Base-by-base conservation (phyloP, 2,113 vertebrate species). In the Alectura lathami region DNA sequence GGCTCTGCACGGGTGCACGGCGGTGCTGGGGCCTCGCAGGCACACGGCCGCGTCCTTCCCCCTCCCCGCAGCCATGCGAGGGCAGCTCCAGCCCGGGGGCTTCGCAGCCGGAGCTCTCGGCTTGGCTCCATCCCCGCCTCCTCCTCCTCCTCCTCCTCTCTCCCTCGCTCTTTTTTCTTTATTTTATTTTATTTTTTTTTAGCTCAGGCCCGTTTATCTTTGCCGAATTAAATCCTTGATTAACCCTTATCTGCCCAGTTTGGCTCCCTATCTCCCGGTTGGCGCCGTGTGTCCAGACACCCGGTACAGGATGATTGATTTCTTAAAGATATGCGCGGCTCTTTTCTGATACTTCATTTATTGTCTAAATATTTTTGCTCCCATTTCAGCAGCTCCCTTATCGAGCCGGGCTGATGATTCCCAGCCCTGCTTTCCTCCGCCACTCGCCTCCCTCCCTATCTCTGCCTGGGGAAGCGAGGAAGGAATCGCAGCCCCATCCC, bases 241-340 rank as follows among this genome's bases (percentile, higher is more conserved):
- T 98, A 98, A 98, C 98, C 98, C 98, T 98, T 98, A 98, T 98
- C 98, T 98, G 96, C 96, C 98, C 97, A 93, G 98, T 98, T 97
- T 98, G 97, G 97, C 98, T 97, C 90, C 95, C 98, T 99, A 99
- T 99, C 99, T 99, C 97, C 74, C 78, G 93, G 77, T 92, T 99
- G 99, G 99, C 99, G 99, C 99, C 99, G 96, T 98, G 97, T 98
- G 99, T 98, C 98, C 98, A 99, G 99, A 99, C 98, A 98, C 98
- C 98, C 98, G 96, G 98, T 98, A 97, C 98, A 97, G 98, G 98
- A 98, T 99, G 99, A 99, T 99, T 99, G 99, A 99, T 99, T 99
- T 97, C 98, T 98, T 96, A 87, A 98, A 99, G 99, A 99, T 99
- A 99, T 89, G 96, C 96, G 95, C 87, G 97, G 98, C 98, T 98